Evolutionary conservation across 92 coral and sea anemone species (phyloP), one percentile per base, ranked within the genome.

Genomic region (Siderastrea radians): DNA sequence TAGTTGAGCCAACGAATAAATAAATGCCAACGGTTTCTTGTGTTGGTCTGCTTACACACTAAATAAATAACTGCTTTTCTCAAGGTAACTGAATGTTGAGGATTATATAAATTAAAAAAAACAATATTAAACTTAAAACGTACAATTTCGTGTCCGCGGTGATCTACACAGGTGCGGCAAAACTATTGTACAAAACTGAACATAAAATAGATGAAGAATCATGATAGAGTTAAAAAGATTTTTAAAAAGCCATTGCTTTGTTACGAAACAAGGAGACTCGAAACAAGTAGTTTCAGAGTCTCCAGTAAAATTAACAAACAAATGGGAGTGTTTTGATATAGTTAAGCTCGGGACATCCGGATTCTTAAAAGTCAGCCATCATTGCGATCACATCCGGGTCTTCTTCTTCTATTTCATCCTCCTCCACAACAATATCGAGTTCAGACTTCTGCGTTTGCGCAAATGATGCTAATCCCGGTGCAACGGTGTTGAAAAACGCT

Each of bases 321-420:
- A 26, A 26, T 26, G 38, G 38, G 38, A 26, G 0, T 26, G 38
- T 26, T 26, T 26, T 26, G 38, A 26, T 26, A 26, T 26, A 26
- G 38, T 26, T 26, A 26, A 26, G 38, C 38, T 26, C 38, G 3
- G 3, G 10, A 26, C 6, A 73, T 48, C 72, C 73, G 72, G 78
- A 84, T 8, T 13, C 55, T 86, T 84, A 94, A 75, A 94, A 94
- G 89, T 94, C 97, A 50, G 97, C 91, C 81, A 92, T 58, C 55
- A 86, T 94, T 45, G 97, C 97, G 11, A 94, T 76, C 14, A 92
- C 95, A 17, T 94, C 97, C 74, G 92, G 95, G 81, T 94, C 97
- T 63, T 89, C 55, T 74, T 84, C 93, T 4, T 59, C 76, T 5
- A 71, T 62, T 10, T 38, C 83, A 13, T 74, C 86, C 51, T 77